Conservation (phyloP, 2,888 invertebrate genomes). For the Coelinius sp. region DNA sequence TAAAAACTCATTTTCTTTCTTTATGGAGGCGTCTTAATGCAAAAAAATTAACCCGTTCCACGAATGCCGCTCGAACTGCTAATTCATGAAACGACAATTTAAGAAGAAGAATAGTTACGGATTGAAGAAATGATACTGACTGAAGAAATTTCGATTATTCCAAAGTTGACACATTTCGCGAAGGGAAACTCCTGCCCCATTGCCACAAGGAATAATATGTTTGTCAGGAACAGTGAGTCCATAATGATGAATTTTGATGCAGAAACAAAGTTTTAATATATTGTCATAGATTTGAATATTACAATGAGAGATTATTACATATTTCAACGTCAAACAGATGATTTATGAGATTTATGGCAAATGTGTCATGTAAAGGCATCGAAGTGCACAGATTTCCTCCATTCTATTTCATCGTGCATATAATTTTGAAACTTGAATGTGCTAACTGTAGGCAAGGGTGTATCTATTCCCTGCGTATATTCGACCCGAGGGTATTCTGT, state of each 20-base stretch:
- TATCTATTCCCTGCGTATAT: slow-evolving; percentile 26
- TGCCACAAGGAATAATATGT: neutral
- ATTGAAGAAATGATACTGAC: too few relatives aligned
- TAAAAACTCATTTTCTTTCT: too few relatives aligned
- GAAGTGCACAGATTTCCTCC: slow-evolving; percentile 13
- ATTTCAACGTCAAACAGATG: slow-evolving; percentile 23
- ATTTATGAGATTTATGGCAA: slow-evolving; percentile 23
- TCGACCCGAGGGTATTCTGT: slow-evolving; percentile 33
- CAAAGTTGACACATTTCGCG: too few relatives aligned
- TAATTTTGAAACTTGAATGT: slow-evolving; percentile 36
- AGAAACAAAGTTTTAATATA: neutral
- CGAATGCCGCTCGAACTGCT: too few relatives aligned
- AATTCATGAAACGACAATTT: too few relatives aligned
- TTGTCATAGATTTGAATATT: slow-evolving; percentile 6
- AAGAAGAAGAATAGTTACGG: too few relatives aligned
- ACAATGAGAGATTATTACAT: slow-evolving; percentile 5
- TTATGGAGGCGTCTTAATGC: too few relatives aligned
- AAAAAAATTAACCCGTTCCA: too few relatives aligned
- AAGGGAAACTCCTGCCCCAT: neutral
- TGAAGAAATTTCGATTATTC: too few relatives aligned
- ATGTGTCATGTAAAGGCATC: slow-evolving; percentile 24
- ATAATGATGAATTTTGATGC: neutral
- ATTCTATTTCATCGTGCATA: slow-evolving; percentile 22
- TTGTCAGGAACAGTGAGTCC: neutral
- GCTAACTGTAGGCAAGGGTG: slow-evolving; percentile 24